Evolutionary conservation across 2,888 invertebrate species (phyloP), one percentile per base, ranked within the genome.

Genomic region (Drosophila prolongata): DNA sequence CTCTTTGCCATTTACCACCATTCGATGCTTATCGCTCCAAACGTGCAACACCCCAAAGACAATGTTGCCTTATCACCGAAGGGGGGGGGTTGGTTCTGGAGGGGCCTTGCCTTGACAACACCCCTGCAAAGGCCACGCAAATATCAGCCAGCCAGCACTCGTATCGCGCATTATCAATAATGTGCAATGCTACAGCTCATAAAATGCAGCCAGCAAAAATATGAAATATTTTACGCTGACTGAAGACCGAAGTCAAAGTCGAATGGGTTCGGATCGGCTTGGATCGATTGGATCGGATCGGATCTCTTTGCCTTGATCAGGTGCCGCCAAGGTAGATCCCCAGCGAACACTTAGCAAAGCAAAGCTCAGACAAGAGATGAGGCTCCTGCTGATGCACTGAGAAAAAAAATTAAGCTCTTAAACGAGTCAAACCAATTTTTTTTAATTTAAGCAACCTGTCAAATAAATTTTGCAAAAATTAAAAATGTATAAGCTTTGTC

Each of bases 151-250:
- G 66, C 60, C 78, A n/a, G 47, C 47, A 30, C 16, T 70, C 84
- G 65, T 82, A 82, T 81, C 83, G 75, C 43, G 77, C 76, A 82
- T 86, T 86, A 82, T 82, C 82, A 86, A 82, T 82, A 82, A 86
- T 80, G 82, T 80, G 87, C 87, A 86, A 79, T 80, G 87, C 86
- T 83, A 66, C 87, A 82, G 84, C 84, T 82, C 82, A 82, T 82
- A 82, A 82, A 82, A 83, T 78, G 67, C 57, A 58, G 61, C 68
- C 59, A 75, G 61, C 71, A 75, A 54, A 73, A 86, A 80, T 80
- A 80, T 78, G 44, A 79, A 79, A 80, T 84, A 78, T 85, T 82
- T 80, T 83, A 66, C 77, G 84, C 77, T 75, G 67, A 64, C 82
- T 69, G 61, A 72, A 52, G 42, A 52, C 50, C 40, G 61, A 40